Percentiles rank a stretch among this genome's conserved stretches.
phyloP scores from a whole-genome alignment of 2,888 invertebrate genomes.

The Ochropleura plecta region DNA sequence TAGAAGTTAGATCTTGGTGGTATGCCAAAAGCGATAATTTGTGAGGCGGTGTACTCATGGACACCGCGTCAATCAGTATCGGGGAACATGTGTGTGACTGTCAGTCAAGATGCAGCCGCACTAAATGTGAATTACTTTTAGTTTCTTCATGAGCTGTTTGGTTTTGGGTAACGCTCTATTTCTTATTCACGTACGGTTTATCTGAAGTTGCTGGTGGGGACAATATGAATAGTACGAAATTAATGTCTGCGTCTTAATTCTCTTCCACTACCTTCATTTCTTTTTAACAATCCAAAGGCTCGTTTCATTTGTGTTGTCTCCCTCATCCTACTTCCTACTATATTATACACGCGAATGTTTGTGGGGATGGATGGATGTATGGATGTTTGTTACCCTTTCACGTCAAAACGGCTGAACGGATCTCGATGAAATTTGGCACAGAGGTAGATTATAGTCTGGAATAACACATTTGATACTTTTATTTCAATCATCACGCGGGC shows the following conservation, averaged over 20 bases:
- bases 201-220: conserved; percentile 2
- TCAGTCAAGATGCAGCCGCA: conserved; percentile 66
- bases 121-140: conserved; percentile 59
- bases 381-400: no score
- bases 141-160: conserved; percentile 33
- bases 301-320: neutral
- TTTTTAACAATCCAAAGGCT: neutral
- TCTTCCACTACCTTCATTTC: neutral
- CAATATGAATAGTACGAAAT: neutral
- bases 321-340: no score
- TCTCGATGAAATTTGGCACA: no score
- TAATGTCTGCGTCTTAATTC: neutral
- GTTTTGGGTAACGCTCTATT: conserved; percentile 31
- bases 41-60: conserved; percentile 74
- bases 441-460: no score
- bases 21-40: conserved; percentile 81
- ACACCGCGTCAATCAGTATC: conserved; percentile 74
- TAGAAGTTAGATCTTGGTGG: conserved; percentile 74
- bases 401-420: no score
- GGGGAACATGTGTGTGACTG: conserved; percentile 62
- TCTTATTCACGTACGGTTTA: conserved; percentile 16
- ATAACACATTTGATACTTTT: no score
- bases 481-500: no score
- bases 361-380: no score
- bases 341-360: no score